Conservation (phyloP, 2,888 invertebrate genomes). For the Buathra laborator region DNA sequence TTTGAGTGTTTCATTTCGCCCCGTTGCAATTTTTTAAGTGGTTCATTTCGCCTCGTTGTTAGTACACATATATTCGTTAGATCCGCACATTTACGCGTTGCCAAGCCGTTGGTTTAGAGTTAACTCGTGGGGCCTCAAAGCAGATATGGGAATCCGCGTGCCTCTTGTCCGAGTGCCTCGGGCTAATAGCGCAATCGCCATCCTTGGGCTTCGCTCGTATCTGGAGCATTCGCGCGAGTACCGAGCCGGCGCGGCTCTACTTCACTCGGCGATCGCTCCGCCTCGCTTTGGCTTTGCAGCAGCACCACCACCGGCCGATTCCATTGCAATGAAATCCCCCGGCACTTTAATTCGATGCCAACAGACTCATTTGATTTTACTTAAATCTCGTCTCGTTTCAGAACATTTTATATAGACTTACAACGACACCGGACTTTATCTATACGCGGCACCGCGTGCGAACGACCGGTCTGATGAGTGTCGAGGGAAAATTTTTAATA, state of each 20-base stretch:
- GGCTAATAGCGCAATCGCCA: slow-evolving; percentile 80
- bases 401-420: slow-evolving; percentile 48
- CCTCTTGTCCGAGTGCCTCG: slow-evolving; percentile 69
- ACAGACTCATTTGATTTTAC: slow-evolving; percentile 66
- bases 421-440: background rate
- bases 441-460: background rate
- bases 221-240: slow-evolving; percentile 77
- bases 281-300: slow-evolving; percentile 14
- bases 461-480: slow-evolving; percentile 48
- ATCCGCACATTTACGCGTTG: background rate
- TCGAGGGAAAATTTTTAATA: slow-evolving; percentile 28
- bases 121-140: slow-evolving; percentile 52
- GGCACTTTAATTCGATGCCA: background rate
- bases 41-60: background rate
- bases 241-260: slow-evolving; percentile 38
- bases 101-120: background rate
- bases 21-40: too few species aligned
- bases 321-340: too few species aligned
- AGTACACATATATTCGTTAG: background rate
- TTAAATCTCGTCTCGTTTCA: slow-evolving; percentile 55
- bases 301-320: slow-evolving; percentile 5
- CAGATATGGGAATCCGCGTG: slow-evolving; percentile 82
- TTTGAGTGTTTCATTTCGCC: too few species aligned
- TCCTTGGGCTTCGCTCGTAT: slow-evolving; percentile 79
- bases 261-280: slow-evolving; percentile 49